A percentile compares a stretch with the other conserved stretches of the same genome.
Evolutionary conservation across 2,888 invertebrate species (phyloP).

Genomic region (Crepidodera aurea): DNA sequence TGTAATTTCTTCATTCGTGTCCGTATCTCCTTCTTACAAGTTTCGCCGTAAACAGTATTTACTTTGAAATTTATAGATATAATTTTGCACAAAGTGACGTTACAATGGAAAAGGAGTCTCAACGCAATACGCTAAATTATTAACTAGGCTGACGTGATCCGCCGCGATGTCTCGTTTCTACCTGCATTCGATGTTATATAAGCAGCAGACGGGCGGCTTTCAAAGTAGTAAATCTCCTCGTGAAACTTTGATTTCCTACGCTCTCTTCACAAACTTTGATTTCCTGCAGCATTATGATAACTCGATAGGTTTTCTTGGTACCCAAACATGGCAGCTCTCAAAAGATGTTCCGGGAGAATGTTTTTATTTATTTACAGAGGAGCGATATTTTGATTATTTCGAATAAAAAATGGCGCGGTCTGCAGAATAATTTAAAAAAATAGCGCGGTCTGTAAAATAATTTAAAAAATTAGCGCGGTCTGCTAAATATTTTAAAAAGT

Average conservation of each 20-base stretch:
- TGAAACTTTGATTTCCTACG: slow-evolving; percentile 22
- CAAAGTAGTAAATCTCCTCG: slow-evolving; percentile 6
- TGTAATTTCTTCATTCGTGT: too few species aligned
- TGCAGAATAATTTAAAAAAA: too few species aligned
- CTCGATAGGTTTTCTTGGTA: slow-evolving; percentile 15
- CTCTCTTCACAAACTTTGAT: slow-evolving; percentile 22
- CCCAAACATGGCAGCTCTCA: too few species aligned
- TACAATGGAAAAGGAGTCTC: slow-evolving; percentile 4
- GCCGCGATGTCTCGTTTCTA: not conserved
- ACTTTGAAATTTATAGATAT: not conserved
- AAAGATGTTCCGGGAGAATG: too few species aligned
- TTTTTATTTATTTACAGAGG: too few species aligned
- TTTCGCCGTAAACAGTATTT: not conserved
- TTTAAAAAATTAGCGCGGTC: too few species aligned
- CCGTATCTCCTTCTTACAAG: too few species aligned
- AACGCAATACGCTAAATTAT: slow-evolving; percentile 10
- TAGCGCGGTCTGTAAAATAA: too few species aligned
- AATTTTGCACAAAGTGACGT: slow-evolving; percentile 5
- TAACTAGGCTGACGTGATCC: slow-evolving; percentile 3
- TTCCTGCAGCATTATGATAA: slow-evolving; percentile 27
- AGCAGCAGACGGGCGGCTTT: slow-evolving; percentile 8
- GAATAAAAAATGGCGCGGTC: too few species aligned
- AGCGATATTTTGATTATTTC: too few species aligned
- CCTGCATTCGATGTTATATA: slow-evolving; percentile 7
- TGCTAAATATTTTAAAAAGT: too few species aligned